Evolutionary conservation across 2,888 invertebrate genomes (phyloP).

Genomic region (Eupithecia centaureata): DNA sequence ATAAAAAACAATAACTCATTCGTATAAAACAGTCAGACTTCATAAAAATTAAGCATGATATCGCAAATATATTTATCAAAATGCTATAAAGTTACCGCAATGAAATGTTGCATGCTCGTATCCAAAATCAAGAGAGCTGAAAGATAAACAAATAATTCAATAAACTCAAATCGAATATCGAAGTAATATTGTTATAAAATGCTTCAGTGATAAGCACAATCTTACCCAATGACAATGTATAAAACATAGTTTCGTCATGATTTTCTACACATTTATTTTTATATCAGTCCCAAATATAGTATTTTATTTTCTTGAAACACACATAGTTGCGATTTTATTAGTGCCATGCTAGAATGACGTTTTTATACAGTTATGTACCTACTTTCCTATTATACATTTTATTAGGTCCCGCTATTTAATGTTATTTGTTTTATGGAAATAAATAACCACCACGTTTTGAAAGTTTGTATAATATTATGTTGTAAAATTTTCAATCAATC

Average conservation of each 20-base stretch:
- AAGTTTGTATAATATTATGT: background rate
- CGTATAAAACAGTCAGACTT: background rate
- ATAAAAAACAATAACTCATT: background rate
- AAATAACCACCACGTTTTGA: background rate
- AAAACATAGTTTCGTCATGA: conserved; percentile 27
- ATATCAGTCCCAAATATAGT: background rate
- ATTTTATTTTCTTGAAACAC: background rate
- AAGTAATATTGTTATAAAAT: background rate
- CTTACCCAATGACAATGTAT: conserved; percentile 22
- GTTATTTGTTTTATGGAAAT: background rate
- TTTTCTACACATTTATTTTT: conserved; percentile 1
- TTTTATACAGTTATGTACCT: background rate
- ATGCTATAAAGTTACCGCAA: conserved; percentile 42
- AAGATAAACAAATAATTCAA: conserved; percentile 16
- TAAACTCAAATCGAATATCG: background rate
- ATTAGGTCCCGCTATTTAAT: background rate
- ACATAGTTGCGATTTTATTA: background rate
- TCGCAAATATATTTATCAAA: background rate
- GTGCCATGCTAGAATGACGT: background rate
- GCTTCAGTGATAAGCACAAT: conserved; percentile 1
- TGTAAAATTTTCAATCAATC: too few relatives aligned
- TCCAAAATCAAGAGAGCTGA: conserved; percentile 30
- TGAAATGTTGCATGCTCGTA: conserved; percentile 48
- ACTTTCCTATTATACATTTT: too few relatives aligned
- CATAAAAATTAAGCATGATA: background rate